A percentile compares a stretch with the other conserved stretches of the same genome.
Conservation (phyloP, 2,797 vertebrate genomes). For the Netta rufina region DNA sequence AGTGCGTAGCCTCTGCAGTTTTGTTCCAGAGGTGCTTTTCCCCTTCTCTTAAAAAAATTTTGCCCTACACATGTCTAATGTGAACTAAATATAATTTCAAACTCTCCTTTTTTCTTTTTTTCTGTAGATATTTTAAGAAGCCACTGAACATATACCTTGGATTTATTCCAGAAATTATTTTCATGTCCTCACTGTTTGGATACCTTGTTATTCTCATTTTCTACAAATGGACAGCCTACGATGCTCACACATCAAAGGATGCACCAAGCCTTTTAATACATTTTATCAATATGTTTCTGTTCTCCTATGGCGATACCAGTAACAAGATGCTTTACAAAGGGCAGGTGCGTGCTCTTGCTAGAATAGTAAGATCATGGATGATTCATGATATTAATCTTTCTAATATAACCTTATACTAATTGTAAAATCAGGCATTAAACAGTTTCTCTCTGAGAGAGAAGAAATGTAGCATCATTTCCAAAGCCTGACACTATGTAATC, state of each 20-base stretch:
- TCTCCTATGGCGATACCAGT: constrained; percentile 87
- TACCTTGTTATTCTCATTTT: constrained; percentile 94
- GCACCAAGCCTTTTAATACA: constrained; percentile 96
- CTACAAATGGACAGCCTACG: constrained; percentile 92
- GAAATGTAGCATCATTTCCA: neutral
- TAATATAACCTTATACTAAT: neutral
- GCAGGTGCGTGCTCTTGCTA: constrained; percentile 83
- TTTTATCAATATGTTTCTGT: constrained; percentile 99
- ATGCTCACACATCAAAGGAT: constrained; percentile 82
- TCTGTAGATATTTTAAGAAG: constrained; percentile 93
- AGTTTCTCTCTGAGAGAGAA: neutral
- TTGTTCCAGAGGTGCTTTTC: neutral
- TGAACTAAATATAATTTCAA: neutral
- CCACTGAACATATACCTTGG: constrained; percentile 93
- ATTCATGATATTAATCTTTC: neutral
- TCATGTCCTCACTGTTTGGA: constrained; percentile 93
- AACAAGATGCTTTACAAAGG: constrained; percentile 88
- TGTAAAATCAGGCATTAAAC: neutral
- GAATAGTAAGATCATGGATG: neutral
- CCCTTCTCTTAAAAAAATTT: neutral
- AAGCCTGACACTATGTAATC: neutral
- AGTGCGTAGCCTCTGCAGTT: neutral
- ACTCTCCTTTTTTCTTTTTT: neutral
- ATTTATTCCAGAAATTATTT: constrained; percentile 96
- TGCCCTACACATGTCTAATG: neutral